Base-by-base conservation (phyloP, 2,113 vertebrate genomes). In the Boleophthalmus pectinirostris region DNA sequence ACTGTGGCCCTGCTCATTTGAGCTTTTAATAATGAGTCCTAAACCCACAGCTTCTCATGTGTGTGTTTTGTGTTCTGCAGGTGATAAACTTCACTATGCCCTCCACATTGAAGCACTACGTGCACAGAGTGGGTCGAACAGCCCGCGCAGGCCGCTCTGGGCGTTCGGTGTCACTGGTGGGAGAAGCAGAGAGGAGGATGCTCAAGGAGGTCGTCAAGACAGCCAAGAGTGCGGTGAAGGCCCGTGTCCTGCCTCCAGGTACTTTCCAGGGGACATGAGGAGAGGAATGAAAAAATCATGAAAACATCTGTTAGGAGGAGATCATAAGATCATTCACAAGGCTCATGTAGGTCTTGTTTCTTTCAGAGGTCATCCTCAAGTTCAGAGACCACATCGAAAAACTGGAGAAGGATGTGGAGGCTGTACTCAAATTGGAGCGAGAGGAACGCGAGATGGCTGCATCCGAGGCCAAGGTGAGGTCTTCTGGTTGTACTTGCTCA, bases 1-100 rank as follows among this genome's bases (percentile, higher is more conserved):
- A 43, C 10, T 43, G 35, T 7, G 9, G 9, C 9, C 10, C 38
- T 43, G 38, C 38, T 43, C 7, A 8, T 43, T 38, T 38, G 35
- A 43, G 38, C 38, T 11, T 9, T 38, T 38, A 38, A 9, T 38
- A 38, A 38, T 38, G 35, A 38, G 35, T 38, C 35, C 35, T 38
- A 38, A 38, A 38, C 38, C 8, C 38, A 43, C 38, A 43, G 38
- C 38, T 54, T 13, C 56, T 58, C 21, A 21, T 57, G 13, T 29
- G 23, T 66, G 1, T 47, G 2, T 46, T 63, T 45, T 70, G 2
- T 46, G 65, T 45, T 70, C 15, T 43, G 1, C 58, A 99, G 97
- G 97, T 99, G 1, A 97, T 99, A 74, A 99, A 99, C 90, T 99
- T 99, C 90, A 99, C 98, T 0, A 99, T 99, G 98, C 98, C 98